Conservation (phyloP, 2,888 invertebrate species). For the Neocrepidodera transversa region DNA sequence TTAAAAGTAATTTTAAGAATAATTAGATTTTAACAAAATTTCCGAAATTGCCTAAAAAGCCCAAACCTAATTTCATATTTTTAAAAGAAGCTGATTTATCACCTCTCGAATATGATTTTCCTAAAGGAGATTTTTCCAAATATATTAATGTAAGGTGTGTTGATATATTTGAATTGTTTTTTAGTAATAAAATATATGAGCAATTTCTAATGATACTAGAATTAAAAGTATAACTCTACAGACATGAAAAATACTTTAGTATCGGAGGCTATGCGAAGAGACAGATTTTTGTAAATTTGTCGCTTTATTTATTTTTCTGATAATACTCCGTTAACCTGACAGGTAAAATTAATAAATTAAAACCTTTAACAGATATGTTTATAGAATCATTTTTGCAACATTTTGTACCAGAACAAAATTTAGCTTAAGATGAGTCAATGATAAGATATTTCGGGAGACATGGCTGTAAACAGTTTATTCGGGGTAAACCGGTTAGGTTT, state of each 20-base stretch:
- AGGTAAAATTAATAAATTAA: constrained; percentile 34
- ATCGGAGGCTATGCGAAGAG: constrained; percentile 16
- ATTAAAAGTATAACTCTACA: constrained; percentile 19
- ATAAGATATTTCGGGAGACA: constrained; percentile 21
- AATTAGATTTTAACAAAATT: too few relatives aligned
- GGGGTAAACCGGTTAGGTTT: constrained; percentile 32
- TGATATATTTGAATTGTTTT: too few relatives aligned
- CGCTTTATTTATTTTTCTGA: constrained; percentile 33
- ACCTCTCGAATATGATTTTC: neutral
- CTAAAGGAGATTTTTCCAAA: neutral
- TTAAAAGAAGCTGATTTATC: neutral
- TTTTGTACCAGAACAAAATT: constrained; percentile 21
- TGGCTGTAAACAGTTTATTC: constrained; percentile 33
- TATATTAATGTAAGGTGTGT: neutral
- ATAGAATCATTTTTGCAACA: too few relatives aligned
- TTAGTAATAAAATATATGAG: constrained; percentile 11
- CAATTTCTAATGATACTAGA: constrained; percentile 8
- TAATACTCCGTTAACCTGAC: constrained; percentile 21
- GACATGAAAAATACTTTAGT: constrained; percentile 22
- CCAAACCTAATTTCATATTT: neutral
- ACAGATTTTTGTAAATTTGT: constrained; percentile 23
- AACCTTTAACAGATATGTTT: constrained; percentile 18
- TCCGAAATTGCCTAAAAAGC: neutral
- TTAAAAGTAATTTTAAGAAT: too few relatives aligned
- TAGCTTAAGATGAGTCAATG: constrained; percentile 26